These are phyloP conservation scores for Bombus pyrosoma DNA, from an alignment of 1,140 invertebrate species.

Conservation along the genomic window DNA sequence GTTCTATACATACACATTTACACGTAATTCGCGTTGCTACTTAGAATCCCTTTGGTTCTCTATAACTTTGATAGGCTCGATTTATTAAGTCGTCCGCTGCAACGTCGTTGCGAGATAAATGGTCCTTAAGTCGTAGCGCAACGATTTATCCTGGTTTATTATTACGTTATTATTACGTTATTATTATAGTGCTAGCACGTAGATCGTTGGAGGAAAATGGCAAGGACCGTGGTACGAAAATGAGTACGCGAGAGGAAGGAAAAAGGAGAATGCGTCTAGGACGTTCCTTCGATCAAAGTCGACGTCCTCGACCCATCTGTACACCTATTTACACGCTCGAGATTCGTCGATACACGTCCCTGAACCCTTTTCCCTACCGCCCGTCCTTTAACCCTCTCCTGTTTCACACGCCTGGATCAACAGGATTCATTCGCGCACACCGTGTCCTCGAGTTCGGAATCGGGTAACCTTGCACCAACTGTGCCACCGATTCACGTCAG, in stretches of 20 bases:
- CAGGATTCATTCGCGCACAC: conserved; percentile 43
- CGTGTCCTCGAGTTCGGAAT: not conserved
- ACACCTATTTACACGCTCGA: conserved; percentile 72
- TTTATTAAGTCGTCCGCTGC: not conserved
- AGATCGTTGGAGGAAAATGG: not conserved
- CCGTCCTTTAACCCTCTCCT: conserved; percentile 48
- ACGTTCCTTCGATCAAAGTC: conserved; percentile 26
- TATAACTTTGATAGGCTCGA: not conserved
- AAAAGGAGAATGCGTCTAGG: conserved; percentile 1
- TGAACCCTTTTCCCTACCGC: conserved; percentile 10
- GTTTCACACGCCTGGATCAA: conserved; percentile 44
- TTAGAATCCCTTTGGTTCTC: not conserved
- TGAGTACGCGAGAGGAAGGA: not conserved
- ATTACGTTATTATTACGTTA: not conserved
- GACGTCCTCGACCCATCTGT: conserved; percentile 58
- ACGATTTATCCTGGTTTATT: not conserved
- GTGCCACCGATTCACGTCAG: conserved; percentile 25
- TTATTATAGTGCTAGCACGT: not conserved
- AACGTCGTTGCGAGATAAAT: not conserved
- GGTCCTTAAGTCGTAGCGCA: not conserved
- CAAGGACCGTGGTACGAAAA: not conserved
- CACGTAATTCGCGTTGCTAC: not conserved
- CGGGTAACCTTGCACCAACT: not conserved
- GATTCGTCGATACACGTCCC: conserved; percentile 42
- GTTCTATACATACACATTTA: not conserved